Conservation (phyloP, 2,888 invertebrate genomes). For the Orthosia gothica region DNA sequence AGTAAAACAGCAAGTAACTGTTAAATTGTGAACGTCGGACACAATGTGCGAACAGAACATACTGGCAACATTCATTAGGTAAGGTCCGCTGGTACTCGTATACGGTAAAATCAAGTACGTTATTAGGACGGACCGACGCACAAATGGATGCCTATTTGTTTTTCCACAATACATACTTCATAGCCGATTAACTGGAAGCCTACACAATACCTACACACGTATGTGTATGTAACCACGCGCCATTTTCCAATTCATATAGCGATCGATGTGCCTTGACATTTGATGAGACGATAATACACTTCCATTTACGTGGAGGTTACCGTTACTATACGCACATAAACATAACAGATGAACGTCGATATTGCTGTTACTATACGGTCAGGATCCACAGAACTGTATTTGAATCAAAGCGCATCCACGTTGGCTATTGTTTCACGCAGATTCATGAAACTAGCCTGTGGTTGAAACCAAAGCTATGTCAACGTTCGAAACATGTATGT, state of each 20-base stretch:
- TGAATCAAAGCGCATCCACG: background rate
- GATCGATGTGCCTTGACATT: no score
- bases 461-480: background rate
- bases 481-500: background rate
- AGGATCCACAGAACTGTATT: no score
- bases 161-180: constrained; percentile 49
- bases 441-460: background rate
- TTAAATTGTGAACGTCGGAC: constrained; percentile 34
- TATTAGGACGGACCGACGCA: constrained; percentile 12
- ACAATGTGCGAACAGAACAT: constrained; percentile 29
- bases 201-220: background rate
- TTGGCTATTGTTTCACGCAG: background rate
- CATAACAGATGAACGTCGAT: no score
- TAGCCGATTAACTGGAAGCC: constrained; percentile 27
- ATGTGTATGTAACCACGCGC: background rate
- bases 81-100: constrained; percentile 4
- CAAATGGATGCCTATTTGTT: constrained; percentile 40
- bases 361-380: no score
- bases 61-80: constrained; percentile 37
- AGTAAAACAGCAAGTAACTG: constrained; percentile 48
- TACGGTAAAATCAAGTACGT: constrained; percentile 38
- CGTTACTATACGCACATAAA: no score
- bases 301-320: no score
- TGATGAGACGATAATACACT: no score
- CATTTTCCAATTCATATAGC: constrained; percentile 22